phyloP scores from a whole-genome alignment of 2,888 invertebrate genomes.

The Heliconius sara region DNA sequence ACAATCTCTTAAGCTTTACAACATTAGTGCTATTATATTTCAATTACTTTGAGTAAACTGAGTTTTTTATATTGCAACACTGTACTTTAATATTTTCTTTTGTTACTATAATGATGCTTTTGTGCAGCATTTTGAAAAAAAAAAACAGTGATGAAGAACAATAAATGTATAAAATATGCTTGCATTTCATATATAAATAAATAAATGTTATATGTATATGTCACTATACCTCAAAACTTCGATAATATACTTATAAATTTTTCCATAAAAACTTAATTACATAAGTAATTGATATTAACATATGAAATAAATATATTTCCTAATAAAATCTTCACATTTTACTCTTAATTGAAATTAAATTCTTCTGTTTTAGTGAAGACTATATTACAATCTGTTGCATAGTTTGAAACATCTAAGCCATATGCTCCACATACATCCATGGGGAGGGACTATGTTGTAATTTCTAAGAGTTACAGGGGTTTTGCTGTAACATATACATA shows the following conservation, averaged over 20 bases:
- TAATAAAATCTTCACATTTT: no score
- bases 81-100: not conserved
- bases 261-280: no score
- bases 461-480: no score
- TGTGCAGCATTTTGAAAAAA: not conserved
- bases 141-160: not conserved
- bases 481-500: not conserved
- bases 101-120: not conserved
- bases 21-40: not conserved
- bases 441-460: no score
- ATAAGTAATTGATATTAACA: no score
- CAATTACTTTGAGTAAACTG: not conserved
- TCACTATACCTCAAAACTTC: not conserved
- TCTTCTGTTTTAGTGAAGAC: no score
- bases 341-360: no score
- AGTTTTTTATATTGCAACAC: not conserved
- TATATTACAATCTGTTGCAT: no score
- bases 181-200: constrained; percentile 25
- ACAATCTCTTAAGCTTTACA: not conserved
- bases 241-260: no score
- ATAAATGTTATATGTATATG: not conserved
- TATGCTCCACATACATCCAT: no score
- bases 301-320: no score
- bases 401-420: no score
- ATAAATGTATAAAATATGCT: not conserved